Conservation (phyloP, 2,888 invertebrate species). For the Orthosia incerta region DNA sequence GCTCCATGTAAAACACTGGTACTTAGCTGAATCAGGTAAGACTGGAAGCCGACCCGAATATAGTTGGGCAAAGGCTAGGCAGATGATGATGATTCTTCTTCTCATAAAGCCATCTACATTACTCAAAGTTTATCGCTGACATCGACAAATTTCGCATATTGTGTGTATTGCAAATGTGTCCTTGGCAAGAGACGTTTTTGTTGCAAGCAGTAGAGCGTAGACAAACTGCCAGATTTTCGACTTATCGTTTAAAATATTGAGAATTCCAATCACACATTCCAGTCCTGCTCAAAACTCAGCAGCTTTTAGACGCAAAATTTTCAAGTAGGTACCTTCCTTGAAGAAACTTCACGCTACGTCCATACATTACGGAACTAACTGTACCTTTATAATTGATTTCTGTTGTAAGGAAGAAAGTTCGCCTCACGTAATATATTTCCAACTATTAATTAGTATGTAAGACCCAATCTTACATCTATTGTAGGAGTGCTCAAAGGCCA, state of each 20-base stretch:
- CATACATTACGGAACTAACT: slow-evolving; percentile 40
- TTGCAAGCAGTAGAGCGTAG: not conserved
- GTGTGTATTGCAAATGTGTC: no score
- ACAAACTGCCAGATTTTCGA: not conserved
- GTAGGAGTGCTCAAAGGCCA: slow-evolving; percentile 65
- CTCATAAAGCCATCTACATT: no score
- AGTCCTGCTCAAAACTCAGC: not conserved
- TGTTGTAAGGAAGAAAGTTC: slow-evolving; percentile 47
- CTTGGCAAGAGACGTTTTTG: no score
- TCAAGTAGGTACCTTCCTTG: not conserved
- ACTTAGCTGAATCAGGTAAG: no score
- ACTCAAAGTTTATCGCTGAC: no score
- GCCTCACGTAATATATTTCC: slow-evolving; percentile 39
- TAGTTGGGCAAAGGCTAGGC: no score
- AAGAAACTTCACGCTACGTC: slow-evolving; percentile 16
- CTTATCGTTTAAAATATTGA: not conserved
- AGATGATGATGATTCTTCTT: no score
- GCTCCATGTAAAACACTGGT: no score
- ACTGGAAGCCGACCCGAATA: no score
- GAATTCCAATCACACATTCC: not conserved
- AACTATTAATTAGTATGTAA: slow-evolving; percentile 64
- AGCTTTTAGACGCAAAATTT: not conserved
- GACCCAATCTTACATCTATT: slow-evolving; percentile 64
- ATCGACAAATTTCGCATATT: no score
- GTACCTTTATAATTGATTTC: slow-evolving; percentile 46